These are phyloP conservation scores for Heterodera filipjevi DNA, from an alignment of 2,888 invertebrate genomes.

Conservation along the genomic window DNA sequence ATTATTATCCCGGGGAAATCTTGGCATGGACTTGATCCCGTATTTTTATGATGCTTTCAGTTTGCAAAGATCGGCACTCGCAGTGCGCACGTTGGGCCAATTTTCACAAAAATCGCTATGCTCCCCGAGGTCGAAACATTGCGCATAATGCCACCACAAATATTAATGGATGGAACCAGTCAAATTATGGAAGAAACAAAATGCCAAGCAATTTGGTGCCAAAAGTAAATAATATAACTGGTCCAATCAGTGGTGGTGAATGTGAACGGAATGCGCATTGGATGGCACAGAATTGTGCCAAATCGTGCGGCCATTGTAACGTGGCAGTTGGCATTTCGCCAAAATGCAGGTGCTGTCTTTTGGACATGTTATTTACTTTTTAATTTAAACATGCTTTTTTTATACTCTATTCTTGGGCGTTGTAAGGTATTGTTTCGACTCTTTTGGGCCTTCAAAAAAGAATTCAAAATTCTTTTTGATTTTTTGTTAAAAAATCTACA, in stretches of 20 bases:
- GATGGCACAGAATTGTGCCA: conserved; percentile 7
- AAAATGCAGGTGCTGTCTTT: neutral
- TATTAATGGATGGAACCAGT: neutral
- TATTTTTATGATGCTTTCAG: neutral
- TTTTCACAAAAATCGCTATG: neutral
- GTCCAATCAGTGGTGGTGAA: neutral
- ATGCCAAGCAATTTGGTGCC: too few species aligned
- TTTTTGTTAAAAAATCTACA: too few species aligned
- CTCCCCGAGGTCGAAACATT: neutral
- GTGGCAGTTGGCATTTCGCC: neutral
- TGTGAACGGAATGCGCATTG: neutral
- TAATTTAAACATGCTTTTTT: too few species aligned
- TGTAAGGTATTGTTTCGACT: too few species aligned
- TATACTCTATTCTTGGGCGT: too few species aligned
- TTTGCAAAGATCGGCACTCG: neutral
- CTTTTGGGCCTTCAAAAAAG: too few species aligned
- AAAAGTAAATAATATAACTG: neutral
- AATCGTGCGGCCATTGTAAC: neutral
- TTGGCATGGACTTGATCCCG: too few species aligned
- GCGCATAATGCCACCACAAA: neutral
- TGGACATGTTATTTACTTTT: too few species aligned
- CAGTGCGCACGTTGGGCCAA: neutral
- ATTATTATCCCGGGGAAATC: too few species aligned
- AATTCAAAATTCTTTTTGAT: too few species aligned
- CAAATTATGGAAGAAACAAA: neutral